A percentile compares a stretch with the other conserved stretches of the same genome.
Conservation (phyloP, 1,140 invertebrate species). For the Scaptomyza graminum region DNA sequence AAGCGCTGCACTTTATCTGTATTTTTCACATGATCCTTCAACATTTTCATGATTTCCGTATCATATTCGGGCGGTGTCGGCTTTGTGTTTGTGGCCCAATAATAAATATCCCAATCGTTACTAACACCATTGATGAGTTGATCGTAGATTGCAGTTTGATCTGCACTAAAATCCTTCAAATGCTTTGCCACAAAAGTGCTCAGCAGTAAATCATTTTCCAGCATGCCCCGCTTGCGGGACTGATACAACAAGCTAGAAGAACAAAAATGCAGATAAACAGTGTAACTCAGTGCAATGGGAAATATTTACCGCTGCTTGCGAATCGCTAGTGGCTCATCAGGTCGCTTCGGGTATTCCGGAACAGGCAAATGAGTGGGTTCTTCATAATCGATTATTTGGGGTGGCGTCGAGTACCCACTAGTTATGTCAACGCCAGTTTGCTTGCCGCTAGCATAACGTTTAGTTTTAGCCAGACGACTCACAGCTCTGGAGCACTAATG, state of each 20-base stretch:
- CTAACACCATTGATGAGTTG: conserved; percentile 95
- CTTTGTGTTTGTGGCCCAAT: conserved; percentile 94
- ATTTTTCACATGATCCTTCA: conserved; percentile 94
- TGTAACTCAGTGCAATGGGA: no score
- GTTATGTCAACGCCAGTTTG: conserved; percentile 41
- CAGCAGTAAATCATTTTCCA: conserved; percentile 98
- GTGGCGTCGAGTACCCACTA: conserved; percentile 51
- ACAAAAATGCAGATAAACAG: background rate
- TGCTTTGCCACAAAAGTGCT: conserved; percentile 96
- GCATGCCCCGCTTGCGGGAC: conserved; percentile 97
- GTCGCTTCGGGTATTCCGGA: conserved; percentile 66
- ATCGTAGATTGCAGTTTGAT: conserved; percentile 93
- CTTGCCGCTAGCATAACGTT: conserved; percentile 34
- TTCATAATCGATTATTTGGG: conserved; percentile 69
- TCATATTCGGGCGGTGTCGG: conserved; percentile 94
- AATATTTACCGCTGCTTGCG: conserved; percentile 68
- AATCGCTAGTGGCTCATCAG: conserved; percentile 64
- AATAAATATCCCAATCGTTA: conserved; percentile 99
- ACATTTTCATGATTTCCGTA: conserved; percentile 93
- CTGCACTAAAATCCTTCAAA: conserved; percentile 89
- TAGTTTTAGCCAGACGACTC: conserved; percentile 16
- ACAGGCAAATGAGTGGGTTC: conserved; percentile 71
- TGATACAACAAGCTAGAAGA: conserved; percentile 93
- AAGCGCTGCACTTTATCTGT: conserved; percentile 87
- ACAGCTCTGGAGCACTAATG: conserved; percentile 23